Conservation (phyloP, 1,140 invertebrate species). For the Drosophila triauraria region DNA sequence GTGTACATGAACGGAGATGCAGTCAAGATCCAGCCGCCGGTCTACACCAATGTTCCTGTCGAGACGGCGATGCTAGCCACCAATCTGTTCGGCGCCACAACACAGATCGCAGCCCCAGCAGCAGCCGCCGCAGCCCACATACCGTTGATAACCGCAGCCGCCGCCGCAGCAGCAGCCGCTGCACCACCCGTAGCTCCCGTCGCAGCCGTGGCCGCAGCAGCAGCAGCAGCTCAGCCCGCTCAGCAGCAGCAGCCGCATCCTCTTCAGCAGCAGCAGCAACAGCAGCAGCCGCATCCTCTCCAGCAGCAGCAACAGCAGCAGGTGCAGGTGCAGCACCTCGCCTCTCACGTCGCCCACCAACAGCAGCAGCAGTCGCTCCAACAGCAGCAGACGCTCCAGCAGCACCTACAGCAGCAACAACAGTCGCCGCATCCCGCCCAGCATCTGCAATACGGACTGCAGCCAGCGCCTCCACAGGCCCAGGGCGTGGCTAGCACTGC, state of each 20-base stretch:
- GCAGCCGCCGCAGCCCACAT: constrained; percentile 75
- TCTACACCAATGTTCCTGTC: constrained; percentile 84
- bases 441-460: constrained; percentile 68
- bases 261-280: constrained; percentile 11
- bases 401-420: constrained; percentile 53
- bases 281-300: constrained; percentile 50
- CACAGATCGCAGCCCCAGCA: constrained; percentile 79
- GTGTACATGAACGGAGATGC: constrained; percentile 84
- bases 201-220: constrained; percentile 45
- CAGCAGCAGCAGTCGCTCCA: constrained; percentile 60
- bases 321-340: constrained; percentile 60
- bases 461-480: constrained; percentile 50
- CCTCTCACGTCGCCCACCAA: constrained; percentile 65
- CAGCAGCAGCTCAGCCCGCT: constrained; percentile 36
- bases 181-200: constrained; percentile 55
- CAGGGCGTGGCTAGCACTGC: constrained; percentile 34
- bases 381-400: constrained; percentile 47
- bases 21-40: constrained; percentile 79
- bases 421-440: constrained; percentile 59
- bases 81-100: constrained; percentile 75
- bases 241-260: constrained; percentile 39
- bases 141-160: constrained; percentile 78
- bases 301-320: constrained; percentile 59
- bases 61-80: constrained; percentile 84
- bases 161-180: constrained; percentile 57